These are phyloP conservation scores for Terrapene triunguis DNA, from an alignment of 2,113 vertebrate genomes.

Conservation along the genomic window DNA sequence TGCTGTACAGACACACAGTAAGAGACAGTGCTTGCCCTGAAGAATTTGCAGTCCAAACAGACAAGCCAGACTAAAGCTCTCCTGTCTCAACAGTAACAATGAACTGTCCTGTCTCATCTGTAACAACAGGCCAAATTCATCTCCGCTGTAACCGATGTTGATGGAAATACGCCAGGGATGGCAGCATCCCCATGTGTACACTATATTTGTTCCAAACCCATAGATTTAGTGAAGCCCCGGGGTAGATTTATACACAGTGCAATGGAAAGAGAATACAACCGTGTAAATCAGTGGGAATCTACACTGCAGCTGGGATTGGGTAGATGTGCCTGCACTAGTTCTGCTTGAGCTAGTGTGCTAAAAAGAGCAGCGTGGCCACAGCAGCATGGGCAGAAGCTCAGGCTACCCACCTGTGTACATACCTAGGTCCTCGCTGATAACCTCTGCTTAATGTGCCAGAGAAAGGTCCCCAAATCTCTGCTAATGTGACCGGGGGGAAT, in stretches of 20 bases:
- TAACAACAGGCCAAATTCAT: neutral
- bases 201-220: neutral
- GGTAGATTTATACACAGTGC: neutral
- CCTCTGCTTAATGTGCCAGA: conserved; percentile 24
- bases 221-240: neutral
- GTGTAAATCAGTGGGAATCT: neutral
- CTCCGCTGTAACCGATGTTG: neutral
- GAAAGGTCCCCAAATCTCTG: conserved; percentile 39
- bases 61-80: neutral
- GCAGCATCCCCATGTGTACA: neutral
- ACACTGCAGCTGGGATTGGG: neutral
- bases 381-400: neutral
- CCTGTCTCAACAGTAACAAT: neutral
- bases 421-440: neutral
- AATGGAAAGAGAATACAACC: neutral
- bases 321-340: neutral
- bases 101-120: conserved; percentile 13
- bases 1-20: neutral
- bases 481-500: neutral
- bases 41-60: neutral
- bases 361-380: neutral
- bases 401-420: neutral
- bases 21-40: neutral
- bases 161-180: neutral
- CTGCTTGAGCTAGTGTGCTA: neutral